Conservation (phyloP, 2,113 vertebrate genomes). For the Climacteris rufus region DNA sequence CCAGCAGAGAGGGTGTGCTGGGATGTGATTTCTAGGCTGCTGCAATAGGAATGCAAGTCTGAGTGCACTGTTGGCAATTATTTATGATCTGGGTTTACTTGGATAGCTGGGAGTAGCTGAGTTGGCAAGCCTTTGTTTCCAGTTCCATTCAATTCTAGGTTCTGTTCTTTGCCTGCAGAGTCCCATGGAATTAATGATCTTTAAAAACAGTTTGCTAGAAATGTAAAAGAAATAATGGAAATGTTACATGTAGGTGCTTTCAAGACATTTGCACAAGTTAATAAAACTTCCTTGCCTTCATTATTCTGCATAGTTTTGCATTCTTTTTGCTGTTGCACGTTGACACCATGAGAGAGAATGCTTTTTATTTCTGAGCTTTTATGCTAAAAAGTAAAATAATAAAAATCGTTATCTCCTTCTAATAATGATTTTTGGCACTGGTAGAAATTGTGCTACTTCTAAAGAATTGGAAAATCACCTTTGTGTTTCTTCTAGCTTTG, state of each 20-base stretch:
- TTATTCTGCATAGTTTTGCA: background rate
- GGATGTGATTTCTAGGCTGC: background rate
- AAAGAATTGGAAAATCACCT: background rate
- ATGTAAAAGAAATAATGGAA: background rate
- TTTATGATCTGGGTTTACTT: background rate
- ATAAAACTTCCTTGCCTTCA: background rate
- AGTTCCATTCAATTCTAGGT: background rate
- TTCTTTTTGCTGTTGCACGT: background rate
- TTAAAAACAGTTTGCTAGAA: background rate
- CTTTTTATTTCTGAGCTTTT: background rate
- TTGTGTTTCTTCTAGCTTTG: background rate
- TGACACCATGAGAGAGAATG: background rate
- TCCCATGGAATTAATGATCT: background rate
- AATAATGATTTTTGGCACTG: background rate
- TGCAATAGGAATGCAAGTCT: background rate
- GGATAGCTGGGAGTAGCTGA: background rate
- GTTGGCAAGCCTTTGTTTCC: background rate
- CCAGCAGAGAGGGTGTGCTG: background rate
- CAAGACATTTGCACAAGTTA: background rate
- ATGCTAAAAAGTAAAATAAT: background rate
- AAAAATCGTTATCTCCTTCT: fast-evolving
- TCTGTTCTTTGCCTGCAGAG: background rate
- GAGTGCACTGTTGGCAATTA: background rate
- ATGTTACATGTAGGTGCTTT: background rate
- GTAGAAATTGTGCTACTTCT: background rate